These are phyloP conservation scores for Eilema griseolum DNA, from an alignment of 2,888 invertebrate species.

Conservation along the genomic window DNA sequence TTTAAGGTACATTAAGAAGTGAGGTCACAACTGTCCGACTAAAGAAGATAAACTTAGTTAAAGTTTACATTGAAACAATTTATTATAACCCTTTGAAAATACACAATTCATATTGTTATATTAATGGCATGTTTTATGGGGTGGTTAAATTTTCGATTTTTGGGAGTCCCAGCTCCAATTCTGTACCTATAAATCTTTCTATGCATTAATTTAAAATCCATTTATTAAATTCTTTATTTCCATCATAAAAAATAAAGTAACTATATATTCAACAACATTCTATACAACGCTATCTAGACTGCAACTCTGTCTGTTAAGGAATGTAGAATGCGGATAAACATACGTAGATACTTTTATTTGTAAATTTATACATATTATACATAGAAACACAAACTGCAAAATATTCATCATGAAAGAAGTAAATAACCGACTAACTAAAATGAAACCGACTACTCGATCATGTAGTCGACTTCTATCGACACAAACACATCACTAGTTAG, in stretches of 20 bases:
- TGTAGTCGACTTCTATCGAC: slow-evolving; percentile 7
- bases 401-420: background rate
- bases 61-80: background rate
- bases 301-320: too few species aligned
- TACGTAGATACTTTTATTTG: too few species aligned
- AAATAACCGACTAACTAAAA: background rate
- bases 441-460: background rate
- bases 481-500: slow-evolving; percentile 35
- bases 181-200: background rate
- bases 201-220: background rate
- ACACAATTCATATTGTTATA: background rate
- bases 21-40: background rate
- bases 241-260: background rate
- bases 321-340: too few species aligned
- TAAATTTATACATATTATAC: too few species aligned
- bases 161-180: background rate
- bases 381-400: background rate
- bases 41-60: too few species aligned
- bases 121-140: background rate
- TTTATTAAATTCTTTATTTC: background rate
- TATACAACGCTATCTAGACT: too few species aligned
- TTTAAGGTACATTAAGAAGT: background rate
- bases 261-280: too few species aligned
- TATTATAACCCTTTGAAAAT: background rate
- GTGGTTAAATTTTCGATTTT: background rate